Base-by-base conservation (phyloP, 2,797 vertebrate genomes). In the Arctocebus calabarensis region DNA sequence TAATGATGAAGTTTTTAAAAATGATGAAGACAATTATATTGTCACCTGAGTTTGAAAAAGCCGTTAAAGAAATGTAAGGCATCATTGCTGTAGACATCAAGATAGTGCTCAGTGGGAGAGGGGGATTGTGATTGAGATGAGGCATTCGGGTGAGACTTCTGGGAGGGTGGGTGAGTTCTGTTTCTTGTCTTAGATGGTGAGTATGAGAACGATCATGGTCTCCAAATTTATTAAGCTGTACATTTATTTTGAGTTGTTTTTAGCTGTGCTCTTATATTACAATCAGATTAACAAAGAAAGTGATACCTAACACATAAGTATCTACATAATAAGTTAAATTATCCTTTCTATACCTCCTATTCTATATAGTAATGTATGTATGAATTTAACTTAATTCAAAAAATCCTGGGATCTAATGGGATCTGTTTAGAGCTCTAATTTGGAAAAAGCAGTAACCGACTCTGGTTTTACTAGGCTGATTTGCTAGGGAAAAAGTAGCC, bases 241-340 rank as follows among this genome's bases (percentile, higher is more conserved):
- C 23, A 22, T 74, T 78, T 75, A 55, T 83, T 92, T 88, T 94
- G 27, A 23, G 11, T 82, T n/a, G 27, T 40, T 94, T 96, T 91
- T 75, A 10, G 52, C 20, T 79, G 19, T 61, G 19, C n/a, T 74
- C 94, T 94, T 40, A 52, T 43, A 48, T 82, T 74, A 34, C 29
- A 66, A 20, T 82, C 64, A 62, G 48, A 37, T 84, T 37, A 96
- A 77, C 25, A 3, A 61, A 64, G 55, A 91, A 91, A 78, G 37
- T 59, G 37, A 68, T 79, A 48, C 17, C 16, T 66, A 88, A 77
- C 32, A 40, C 16, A 1, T 37, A 81, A 48, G 6, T 82, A 74
- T 77, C 55, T 74, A 77, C 29, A 43, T 89, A 90, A 79, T 79
- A 87, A 59, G 17, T 90, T 84, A 79, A 64, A 70, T 90, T 84